A percentile compares a stretch with the other conserved stretches of the same genome.
phyloP scores from a whole-genome alignment of 2,113 vertebrate species.

The Paradoxurus hermaphroditus region DNA sequence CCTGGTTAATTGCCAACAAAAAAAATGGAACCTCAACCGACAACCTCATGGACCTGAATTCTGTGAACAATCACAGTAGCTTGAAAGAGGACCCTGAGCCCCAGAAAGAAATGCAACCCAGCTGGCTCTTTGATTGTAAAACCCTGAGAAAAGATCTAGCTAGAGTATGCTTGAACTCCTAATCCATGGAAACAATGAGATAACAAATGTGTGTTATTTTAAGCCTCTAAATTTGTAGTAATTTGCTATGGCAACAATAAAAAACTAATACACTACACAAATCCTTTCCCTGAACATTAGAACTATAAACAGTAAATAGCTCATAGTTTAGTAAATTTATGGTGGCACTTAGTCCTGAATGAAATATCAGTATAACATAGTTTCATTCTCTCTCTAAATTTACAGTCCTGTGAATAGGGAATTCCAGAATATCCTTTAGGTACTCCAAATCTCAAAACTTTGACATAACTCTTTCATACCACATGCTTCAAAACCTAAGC shows the following conservation, averaged over 20 bases:
- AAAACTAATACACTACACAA: background rate
- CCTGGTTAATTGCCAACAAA: background rate
- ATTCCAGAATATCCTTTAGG: background rate
- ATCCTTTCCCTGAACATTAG: background rate
- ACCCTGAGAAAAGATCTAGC: background rate
- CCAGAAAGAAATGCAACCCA: background rate
- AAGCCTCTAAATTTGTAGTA: background rate
- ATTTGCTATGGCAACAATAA: background rate
- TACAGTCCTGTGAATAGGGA: background rate
- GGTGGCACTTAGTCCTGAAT: background rate
- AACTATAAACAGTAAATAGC: background rate
- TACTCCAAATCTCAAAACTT: background rate
- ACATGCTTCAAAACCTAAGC: background rate
- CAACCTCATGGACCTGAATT: background rate
- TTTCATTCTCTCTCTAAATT: background rate
- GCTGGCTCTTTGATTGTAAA: background rate
- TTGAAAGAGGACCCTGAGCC: background rate
- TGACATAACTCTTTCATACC: background rate
- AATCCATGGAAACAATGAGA: background rate
- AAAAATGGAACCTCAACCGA: background rate
- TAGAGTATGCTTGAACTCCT: background rate
- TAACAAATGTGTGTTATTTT: background rate
- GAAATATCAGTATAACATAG: background rate
- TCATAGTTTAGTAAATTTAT: background rate
- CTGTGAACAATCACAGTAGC: background rate